phyloP scores from a whole-genome alignment of 2,888 invertebrate genomes.

The Myopa testacea region DNA sequence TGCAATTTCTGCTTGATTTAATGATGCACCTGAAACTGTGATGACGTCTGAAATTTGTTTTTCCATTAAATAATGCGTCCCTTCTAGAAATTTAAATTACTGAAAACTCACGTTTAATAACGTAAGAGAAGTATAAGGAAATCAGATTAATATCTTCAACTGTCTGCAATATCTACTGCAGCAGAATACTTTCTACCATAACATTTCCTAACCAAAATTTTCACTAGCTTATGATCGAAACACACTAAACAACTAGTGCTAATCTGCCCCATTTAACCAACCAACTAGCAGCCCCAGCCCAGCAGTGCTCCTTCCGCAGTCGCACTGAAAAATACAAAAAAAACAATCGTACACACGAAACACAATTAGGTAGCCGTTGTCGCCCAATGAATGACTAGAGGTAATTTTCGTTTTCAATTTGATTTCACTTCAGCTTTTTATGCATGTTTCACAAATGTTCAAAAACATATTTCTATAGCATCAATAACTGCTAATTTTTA shows the following conservation, averaged over 20 bases:
- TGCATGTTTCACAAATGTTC: conserved; percentile 11
- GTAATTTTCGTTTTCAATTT: conserved; percentile 37
- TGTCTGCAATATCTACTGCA: too few relatives aligned
- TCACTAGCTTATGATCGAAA: not conserved
- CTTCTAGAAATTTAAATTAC: too few relatives aligned
- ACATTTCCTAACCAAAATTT: not conserved
- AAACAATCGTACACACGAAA: conserved; percentile 30
- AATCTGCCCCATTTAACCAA: conserved; percentile 20
- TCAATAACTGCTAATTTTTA: not conserved
- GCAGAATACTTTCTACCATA: too few relatives aligned
- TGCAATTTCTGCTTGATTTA: too few relatives aligned
- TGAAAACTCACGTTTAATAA: too few relatives aligned
- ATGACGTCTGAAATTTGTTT: too few relatives aligned
- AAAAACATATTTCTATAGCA: conserved; percentile 4
- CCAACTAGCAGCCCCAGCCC: conserved; percentile 9
- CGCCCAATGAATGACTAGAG: conserved; percentile 32
- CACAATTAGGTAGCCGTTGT: conserved; percentile 12
- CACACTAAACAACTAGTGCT: conserved; percentile 8
- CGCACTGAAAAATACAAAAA: conserved; percentile 18
- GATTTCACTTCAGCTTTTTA: conserved; percentile 41
- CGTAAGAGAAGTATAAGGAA: too few relatives aligned
- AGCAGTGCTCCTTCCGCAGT: not conserved
- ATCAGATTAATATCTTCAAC: too few relatives aligned
- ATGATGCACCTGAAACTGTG: too few relatives aligned
- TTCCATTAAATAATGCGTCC: too few relatives aligned